phyloP scores from a whole-genome alignment of 1,140 invertebrate genomes.

The Hormaphis cornu region DNA sequence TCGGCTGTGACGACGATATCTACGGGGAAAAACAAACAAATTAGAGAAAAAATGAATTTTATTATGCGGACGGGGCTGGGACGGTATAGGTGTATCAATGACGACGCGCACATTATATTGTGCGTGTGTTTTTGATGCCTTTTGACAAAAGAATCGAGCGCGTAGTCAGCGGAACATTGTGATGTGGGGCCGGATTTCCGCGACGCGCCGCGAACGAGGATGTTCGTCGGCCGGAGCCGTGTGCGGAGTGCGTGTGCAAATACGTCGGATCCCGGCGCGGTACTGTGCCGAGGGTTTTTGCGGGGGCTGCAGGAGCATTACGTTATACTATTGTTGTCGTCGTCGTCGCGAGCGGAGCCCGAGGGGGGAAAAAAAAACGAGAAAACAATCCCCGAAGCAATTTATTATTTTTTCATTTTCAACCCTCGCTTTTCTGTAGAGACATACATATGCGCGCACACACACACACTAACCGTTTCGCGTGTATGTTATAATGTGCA shows the following conservation, averaged over 20 bases:
- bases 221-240: not conserved
- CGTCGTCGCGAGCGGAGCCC: no score
- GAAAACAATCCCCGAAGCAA: not conserved
- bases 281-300: constrained; percentile 7
- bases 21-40: not conserved
- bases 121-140: no score
- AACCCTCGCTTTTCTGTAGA: not conserved
- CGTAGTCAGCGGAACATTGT: not conserved
- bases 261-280: not conserved
- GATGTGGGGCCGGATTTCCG: not conserved
- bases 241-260: not conserved
- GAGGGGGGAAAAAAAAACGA: not conserved
- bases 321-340: no score
- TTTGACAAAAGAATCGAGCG: not conserved
- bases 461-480: not conserved
- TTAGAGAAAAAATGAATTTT: not conserved
- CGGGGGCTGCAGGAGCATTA: no score
- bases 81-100: no score
- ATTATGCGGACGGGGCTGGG: not conserved
- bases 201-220: no score
- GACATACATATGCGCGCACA: not conserved
- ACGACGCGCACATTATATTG: no score
- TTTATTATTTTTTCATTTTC: not conserved
- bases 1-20: no score
- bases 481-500: no score